Evolutionary conservation across 2,797 vertebrate genomes (phyloP).

Genomic region (Gastrophryne carolinensis): DNA sequence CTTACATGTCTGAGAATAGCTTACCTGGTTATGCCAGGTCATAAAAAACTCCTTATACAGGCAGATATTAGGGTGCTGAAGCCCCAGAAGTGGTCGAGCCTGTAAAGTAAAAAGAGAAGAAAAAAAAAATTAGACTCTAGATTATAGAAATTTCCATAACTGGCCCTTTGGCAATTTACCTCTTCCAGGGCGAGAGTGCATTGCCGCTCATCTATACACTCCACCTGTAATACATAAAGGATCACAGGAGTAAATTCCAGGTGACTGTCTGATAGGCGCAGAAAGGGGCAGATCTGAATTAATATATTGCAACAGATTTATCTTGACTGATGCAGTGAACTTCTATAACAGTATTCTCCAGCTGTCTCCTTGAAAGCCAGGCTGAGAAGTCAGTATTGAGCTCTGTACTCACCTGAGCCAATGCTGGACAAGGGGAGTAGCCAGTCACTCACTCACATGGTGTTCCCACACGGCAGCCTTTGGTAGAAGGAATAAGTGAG

Average conservation of each 20-base stretch:
- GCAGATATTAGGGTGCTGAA: conserved; percentile 64
- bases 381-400: background rate
- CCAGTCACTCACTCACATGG: too few species aligned
- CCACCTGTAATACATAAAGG: conserved; percentile 24
- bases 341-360: background rate
- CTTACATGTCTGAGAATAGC: too few species aligned
- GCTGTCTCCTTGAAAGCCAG: background rate
- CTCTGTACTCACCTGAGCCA: background rate
- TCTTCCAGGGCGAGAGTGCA: conserved; percentile 20
- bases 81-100: conserved; percentile 62
- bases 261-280: too few species aligned
- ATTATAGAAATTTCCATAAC: background rate
- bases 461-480: too few species aligned
- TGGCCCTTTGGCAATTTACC: background rate
- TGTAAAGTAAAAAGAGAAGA: conserved; percentile 40
- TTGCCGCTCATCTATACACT: conserved; percentile 25
- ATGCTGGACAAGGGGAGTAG: too few species aligned
- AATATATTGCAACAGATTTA: background rate
- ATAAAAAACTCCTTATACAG: conserved; percentile 70
- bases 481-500: too few species aligned
- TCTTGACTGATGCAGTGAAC: background rate
- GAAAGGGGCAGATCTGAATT: background rate
- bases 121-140: too few species aligned
- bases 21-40: conserved; percentile 66
- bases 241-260: background rate